Evolutionary conservation across 2,888 invertebrate species (phyloP).

Genomic region (Scaptomyza cyrtandrae): DNA sequence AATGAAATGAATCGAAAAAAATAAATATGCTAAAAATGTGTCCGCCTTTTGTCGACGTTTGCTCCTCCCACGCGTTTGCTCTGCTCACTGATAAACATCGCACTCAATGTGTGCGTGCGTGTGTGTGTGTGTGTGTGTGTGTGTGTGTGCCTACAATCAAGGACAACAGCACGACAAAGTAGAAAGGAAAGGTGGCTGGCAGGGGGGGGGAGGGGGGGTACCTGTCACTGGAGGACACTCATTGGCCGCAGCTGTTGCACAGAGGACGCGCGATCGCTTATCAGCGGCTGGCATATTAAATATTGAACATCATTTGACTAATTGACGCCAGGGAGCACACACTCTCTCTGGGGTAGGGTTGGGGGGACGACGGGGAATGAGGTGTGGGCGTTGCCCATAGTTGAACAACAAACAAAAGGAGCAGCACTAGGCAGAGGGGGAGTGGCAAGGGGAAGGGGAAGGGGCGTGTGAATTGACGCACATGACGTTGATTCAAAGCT

Average conservation of each 20-base stretch:
- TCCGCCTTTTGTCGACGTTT: slow-evolving; percentile 74
- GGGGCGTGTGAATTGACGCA: slow-evolving; percentile 79
- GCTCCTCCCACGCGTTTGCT: slow-evolving; percentile 67
- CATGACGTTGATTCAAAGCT: slow-evolving; percentile 71
- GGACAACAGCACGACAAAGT: slow-evolving; percentile 52
- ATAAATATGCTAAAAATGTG: slow-evolving; percentile 64
- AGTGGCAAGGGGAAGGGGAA: slow-evolving; percentile 16
- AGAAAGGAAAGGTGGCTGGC: too few species aligned
- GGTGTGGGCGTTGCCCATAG: slow-evolving; percentile 46
- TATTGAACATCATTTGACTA: slow-evolving; percentile 85
- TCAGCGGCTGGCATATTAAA: slow-evolving; percentile 81
- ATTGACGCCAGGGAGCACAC: slow-evolving; percentile 72
- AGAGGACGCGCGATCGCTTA: slow-evolving; percentile 73
- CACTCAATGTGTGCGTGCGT: slow-evolving; percentile 27
- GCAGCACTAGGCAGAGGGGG: neutral
- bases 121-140: slow-evolving; percentile 7
- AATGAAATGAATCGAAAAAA: slow-evolving; percentile 15
- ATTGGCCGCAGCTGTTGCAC: slow-evolving; percentile 72
- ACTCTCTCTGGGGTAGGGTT: neutral
- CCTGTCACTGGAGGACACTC: slow-evolving; percentile 49
- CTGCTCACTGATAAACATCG: slow-evolving; percentile 63
- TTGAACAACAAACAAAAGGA: slow-evolving; percentile 68
- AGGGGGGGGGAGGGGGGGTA: neutral
- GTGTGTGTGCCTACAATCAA: slow-evolving; percentile 63
- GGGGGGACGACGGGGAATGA: neutral